A percentile compares a stretch with the other conserved stretches of the same genome.
These are phyloP conservation scores for Coleophora deauratella DNA, from an alignment of 2,888 invertebrate species.

Conservation along the genomic window DNA sequence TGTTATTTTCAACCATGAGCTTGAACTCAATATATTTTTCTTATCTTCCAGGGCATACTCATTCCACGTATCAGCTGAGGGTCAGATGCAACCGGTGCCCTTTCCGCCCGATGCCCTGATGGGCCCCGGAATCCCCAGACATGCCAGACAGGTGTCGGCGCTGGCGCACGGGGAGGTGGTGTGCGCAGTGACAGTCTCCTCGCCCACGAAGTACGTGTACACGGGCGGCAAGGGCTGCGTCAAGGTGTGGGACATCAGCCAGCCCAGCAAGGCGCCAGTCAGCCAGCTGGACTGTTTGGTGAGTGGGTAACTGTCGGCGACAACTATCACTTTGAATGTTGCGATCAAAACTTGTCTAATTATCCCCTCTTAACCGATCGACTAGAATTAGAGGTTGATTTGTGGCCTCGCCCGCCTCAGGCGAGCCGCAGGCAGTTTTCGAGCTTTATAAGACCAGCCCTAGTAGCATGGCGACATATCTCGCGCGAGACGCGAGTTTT, in stretches of 20 bases:
- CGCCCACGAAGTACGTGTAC: conserved; percentile 94
- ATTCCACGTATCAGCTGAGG: conserved; percentile 93
- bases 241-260: conserved; percentile 97
- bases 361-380: too few relatives aligned
- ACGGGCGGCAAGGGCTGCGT: conserved; percentile 98
- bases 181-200: conserved; percentile 96
- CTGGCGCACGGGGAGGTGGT: conserved; percentile 97
- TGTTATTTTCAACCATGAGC: too few relatives aligned
- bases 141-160: conserved; percentile 93
- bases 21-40: too few relatives aligned
- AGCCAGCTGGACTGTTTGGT: conserved; percentile 94
- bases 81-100: conserved; percentile 92
- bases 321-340: conserved; percentile 9
- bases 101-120: conserved; percentile 96
- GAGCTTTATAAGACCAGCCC: too few relatives aligned
- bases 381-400: too few relatives aligned
- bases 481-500: too few relatives aligned
- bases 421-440: too few relatives aligned
- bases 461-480: too few relatives aligned
- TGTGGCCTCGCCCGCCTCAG: too few relatives aligned
- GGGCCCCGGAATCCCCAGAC: conserved; percentile 94
- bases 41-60: conserved; percentile 85
- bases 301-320: conserved; percentile 71
- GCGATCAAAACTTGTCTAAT: too few relatives aligned
- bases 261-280: conserved; percentile 90